Base-by-base conservation (phyloP, 2,797 vertebrate genomes). In the Falco biarmicus region DNA sequence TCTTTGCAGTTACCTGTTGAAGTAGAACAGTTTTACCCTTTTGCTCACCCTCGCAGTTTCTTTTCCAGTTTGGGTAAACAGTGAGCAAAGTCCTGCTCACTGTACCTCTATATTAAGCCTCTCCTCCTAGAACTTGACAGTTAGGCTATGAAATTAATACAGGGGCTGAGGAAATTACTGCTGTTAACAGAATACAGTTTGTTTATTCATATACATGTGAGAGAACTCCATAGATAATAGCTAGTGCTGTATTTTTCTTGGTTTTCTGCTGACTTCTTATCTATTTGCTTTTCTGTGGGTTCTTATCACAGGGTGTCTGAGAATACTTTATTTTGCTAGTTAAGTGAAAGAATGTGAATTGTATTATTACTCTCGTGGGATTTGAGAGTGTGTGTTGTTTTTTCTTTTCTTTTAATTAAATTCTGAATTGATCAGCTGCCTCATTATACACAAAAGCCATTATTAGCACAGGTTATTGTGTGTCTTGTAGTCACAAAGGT, bases 151-250 rank as follows among this genome's bases (percentile, higher is more conserved):
- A 97, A 97, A 97, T 97, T 91, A 97, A 97, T 90, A 96, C 92
- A 93, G 91, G 95, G 97, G 94, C 82, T 98, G 97, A 96, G 57
- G 96, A 97, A 97, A 97, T 95, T 97, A 95, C 96, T 98, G 96
- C 79, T 90, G 60, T 70, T 84, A 71, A 53, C 11, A 82, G 43
- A 90, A 50, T 50, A n/a, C 37, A n/a, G 13, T 75, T 84, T 81
- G 7, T 73, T 82, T 56, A 32, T 87, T 88, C 11, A 9, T 82
- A 24, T 83, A 28, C n/a, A 4, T 63, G 39, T 25, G 26, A 87
- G 47, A 84, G 56, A 73, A 32, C 10, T 63, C 19, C 2, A 2
- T 24, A 34, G n/a, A 13, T 60, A 51, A 18, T 45, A 87, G 31
- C 45, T 51, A 9, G 22, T 80, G 11, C 31, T 84, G 19, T 10